Evolutionary conservation across 1,140 invertebrate genomes (phyloP), one percentile per base, ranked within the genome.

Genomic region (Drosophila fuyamai): DNA sequence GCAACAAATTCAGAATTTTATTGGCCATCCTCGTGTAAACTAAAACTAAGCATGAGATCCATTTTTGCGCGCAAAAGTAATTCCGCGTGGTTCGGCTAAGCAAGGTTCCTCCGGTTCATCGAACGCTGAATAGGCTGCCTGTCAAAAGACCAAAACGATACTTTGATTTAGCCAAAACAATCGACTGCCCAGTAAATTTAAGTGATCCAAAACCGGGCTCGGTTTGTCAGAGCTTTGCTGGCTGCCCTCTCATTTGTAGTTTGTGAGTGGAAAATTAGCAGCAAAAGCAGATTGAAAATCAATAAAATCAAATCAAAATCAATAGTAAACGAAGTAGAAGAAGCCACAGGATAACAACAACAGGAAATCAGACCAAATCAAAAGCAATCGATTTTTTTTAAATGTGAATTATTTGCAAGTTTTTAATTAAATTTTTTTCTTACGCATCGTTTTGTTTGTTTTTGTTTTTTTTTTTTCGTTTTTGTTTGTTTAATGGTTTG

Each of bases 401-500:
- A 84, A 81, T 85, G 63, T 81, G 78, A 86, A 85, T 71, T 85
- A 75, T 85, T 81, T 85, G 78, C 67, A 86, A 85, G 68, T 85
- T 85, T 84, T 85, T 85, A 85, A 85, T 85, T 44, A 85, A 81
- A 71, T 78, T 86, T 76, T 75, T 68, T 84, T 84, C 81, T 83
- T 83, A 82, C 71, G 75, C 68, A 55, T 82, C 62, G 62, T 79
- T 79, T 83, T 75, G 55, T 83, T 66, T 77, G 63, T 59, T 73
- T 79, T 53, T 50, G 4, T 67, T 58, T 32, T 72, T 68, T 32
- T 72, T 68, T 71, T 50, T 58, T 71, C 35, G 47, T 72, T 72
- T 58, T 72, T 58, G 66, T 61, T 77, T 55, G 67, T 71, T 71
- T 71, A 71, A 74, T 72, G 41, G 65, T 76, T 83, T 59, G 43